Conservation (phyloP, 1,140 invertebrate species). For the Mamestra configurata region DNA sequence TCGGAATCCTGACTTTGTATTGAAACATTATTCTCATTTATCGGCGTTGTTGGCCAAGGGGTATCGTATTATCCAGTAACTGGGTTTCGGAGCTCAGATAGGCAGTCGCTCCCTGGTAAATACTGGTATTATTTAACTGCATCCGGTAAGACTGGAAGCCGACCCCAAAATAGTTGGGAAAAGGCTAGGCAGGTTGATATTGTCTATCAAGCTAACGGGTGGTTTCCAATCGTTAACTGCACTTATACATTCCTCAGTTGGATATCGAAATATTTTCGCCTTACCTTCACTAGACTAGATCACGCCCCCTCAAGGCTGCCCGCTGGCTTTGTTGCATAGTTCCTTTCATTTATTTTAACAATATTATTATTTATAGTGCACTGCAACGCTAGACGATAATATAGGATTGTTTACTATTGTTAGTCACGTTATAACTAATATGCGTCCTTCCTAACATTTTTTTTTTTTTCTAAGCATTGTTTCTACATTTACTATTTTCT, state of each 20-base stretch:
- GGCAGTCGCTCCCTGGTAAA: too few species aligned
- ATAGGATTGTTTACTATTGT: background rate
- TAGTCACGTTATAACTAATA: slow-evolving; percentile 2
- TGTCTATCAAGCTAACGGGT: background rate
- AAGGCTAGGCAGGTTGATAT: too few species aligned
- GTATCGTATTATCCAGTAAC: too few species aligned
- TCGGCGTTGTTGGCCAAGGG: too few species aligned
- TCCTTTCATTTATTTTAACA: slow-evolving; percentile 50
- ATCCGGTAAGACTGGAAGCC: too few species aligned
- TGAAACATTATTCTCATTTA: too few species aligned
- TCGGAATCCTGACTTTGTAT: too few species aligned
- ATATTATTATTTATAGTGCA: slow-evolving; percentile 25
- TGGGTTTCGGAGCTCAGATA: too few species aligned
- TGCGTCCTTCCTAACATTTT: background rate
- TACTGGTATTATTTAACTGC: too few species aligned
- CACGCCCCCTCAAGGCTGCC: slow-evolving; percentile 46
- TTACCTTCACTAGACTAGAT: slow-evolving; percentile 50
- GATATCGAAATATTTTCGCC: slow-evolving; percentile 44
- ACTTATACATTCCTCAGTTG: background rate
- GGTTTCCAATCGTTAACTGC: slow-evolving; percentile 11
- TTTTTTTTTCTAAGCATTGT: background rate
- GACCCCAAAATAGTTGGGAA: too few species aligned
- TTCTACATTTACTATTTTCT: background rate
- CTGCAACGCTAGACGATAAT: slow-evolving; percentile 3
- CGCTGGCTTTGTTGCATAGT: slow-evolving; percentile 43